Base-by-base conservation (phyloP, 2,797 vertebrate genomes). In the Hafferia zeledoni region DNA sequence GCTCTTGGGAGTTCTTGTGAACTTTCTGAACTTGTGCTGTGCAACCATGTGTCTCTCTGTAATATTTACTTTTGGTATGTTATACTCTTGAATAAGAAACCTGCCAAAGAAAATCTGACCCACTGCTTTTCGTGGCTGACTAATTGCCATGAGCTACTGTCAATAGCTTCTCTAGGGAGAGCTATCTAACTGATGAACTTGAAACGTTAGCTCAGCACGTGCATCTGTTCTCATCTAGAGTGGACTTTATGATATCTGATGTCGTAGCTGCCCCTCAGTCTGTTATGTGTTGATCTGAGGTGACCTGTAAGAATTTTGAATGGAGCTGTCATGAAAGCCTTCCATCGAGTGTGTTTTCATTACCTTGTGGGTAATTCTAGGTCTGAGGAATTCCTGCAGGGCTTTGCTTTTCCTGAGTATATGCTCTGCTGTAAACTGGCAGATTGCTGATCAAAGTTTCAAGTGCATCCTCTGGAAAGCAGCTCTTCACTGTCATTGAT, bases 101-200 rank as follows among this genome's bases (percentile, higher is more conserved):
- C 41, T 74, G 83, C 59, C 74, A 95, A 92, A 79, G 55, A 75
- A 96, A 90, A 93, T 67, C 50, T 71, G 61, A 78, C 72, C 25
- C 18, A 41, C 46, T 76, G 28, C 49, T 88, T 74, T 61, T 52
- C 81, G 33, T 80, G 31, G 50, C 24, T 88, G 72, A 69, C 39
- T 68, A 72, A 81, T 50, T 93, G 43, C 50, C 16, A n/a, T 75
- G 65, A 90, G 47, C 78, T 93, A 69, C 41, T 81, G 87, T 71
- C 76, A 39, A 43, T 33, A 65, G 31, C 24, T 78, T 81, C 83
- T 90, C 76, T 22, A 72, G 77, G 65, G 85, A 90, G 53, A 88
- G 14, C 31, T 87, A 17, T 85, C 56, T 65, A 78, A 75, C 31
- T 50, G 82, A 89, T 83, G 52, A 81, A 91, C 65, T 80, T 74